Conservation (phyloP, 2,888 invertebrate genomes). For the Ctena decussata region DNA sequence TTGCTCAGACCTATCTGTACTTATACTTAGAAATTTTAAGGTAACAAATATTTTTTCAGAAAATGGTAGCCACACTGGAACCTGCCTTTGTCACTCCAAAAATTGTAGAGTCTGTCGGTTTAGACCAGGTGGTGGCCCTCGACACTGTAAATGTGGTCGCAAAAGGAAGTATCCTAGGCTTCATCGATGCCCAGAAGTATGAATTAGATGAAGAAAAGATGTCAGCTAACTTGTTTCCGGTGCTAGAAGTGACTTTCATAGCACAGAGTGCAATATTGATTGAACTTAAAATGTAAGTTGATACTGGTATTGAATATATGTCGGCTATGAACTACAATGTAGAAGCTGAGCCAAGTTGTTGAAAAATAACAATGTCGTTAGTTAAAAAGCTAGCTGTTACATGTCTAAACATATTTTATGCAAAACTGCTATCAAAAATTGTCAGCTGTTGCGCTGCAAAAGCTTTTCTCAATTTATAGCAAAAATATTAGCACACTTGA, state of each 20-base stretch:
- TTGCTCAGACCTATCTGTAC: too few species aligned
- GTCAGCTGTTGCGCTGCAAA: too few species aligned
- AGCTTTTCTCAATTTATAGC: too few species aligned
- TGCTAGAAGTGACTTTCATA: constrained; percentile 40
- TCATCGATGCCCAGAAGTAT: constrained; percentile 29
- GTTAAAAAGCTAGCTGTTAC: too few species aligned
- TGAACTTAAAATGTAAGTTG: constrained; percentile 38
- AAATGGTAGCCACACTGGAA: constrained; percentile 61
- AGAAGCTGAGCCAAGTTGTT: too few species aligned
- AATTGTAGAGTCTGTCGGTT: constrained; percentile 20
- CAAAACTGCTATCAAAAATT: too few species aligned
- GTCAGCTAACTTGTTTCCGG: constrained; percentile 52
- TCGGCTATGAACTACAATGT: too few species aligned
- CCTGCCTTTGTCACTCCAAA: constrained; percentile 64
- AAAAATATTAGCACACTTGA: too few species aligned
- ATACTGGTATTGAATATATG: background rate
- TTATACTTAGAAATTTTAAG: too few species aligned
- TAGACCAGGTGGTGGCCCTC: constrained; percentile 31
- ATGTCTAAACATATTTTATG: too few species aligned
- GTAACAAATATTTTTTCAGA: constrained; percentile 54
- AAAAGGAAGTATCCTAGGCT: constrained; percentile 57
- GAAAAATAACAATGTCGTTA: too few species aligned
- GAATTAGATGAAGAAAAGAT: constrained; percentile 23
- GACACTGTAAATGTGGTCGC: constrained; percentile 42
- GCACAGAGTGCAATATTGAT: constrained; percentile 24